Conservation (phyloP, 2,113 vertebrate species). For the Lagopus leucura region DNA sequence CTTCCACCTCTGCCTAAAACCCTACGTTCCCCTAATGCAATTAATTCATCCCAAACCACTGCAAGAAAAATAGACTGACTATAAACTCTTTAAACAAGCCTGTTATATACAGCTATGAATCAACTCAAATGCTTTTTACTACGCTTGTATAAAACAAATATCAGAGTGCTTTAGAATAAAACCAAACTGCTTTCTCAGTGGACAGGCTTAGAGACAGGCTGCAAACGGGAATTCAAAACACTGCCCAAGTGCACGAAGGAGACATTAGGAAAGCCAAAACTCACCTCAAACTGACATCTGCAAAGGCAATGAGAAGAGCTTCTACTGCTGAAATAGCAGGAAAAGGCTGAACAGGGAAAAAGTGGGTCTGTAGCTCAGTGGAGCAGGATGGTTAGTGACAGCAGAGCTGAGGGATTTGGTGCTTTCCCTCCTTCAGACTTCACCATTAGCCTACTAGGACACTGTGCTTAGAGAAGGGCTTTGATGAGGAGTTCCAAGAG, state of each 20-base stretch:
- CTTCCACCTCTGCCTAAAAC: not conserved
- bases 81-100: not conserved
- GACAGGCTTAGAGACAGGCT: not conserved
- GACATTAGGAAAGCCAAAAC: not conserved
- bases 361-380: not conserved
- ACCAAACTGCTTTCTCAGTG: not conserved
- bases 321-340: not conserved
- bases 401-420: not conserved
- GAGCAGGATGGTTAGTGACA: not conserved
- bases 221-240: not conserved
- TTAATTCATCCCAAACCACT: not conserved
- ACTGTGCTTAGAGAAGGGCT: not conserved
- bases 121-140: not conserved
- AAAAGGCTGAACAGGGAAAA: not conserved
- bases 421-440: not conserved
- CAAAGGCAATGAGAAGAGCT: not conserved
- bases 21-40: not conserved
- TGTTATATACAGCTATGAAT: not conserved
- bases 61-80: not conserved
- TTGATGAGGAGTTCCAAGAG: fast-evolving
- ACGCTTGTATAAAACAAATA: not conserved
- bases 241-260: not conserved
- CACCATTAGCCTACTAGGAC: not conserved
- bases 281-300: not conserved
- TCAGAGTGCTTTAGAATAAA: not conserved